Evolutionary conservation across 2,797 vertebrate species (phyloP).

Genomic region (Lagorchestes hirsutus): DNA sequence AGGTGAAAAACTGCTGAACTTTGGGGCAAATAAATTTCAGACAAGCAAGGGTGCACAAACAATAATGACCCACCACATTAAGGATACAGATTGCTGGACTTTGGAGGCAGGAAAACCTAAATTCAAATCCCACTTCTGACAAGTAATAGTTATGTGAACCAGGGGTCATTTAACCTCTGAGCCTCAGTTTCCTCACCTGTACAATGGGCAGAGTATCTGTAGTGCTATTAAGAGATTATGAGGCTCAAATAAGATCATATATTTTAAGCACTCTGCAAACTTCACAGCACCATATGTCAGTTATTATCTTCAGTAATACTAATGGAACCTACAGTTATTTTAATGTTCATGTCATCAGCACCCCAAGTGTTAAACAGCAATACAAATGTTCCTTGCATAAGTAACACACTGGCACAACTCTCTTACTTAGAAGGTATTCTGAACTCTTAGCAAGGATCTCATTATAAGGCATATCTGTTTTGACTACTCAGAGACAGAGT

Average conservation of each 20-base stretch:
- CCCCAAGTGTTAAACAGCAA: constrained; percentile 56
- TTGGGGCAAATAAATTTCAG: constrained; percentile 25
- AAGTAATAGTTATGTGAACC: constrained; percentile 56
- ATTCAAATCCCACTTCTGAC: constrained; percentile 57
- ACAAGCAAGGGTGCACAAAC: constrained; percentile 53
- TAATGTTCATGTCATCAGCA: constrained; percentile 58
- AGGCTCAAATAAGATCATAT: not conserved
- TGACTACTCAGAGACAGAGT: not conserved
- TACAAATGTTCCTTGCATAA: constrained; percentile 29
- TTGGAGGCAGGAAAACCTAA: not conserved
- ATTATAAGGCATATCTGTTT: not conserved
- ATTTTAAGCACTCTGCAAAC: constrained; percentile 64
- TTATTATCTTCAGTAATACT: constrained; percentile 72
- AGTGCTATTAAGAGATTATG: constrained; percentile 44
- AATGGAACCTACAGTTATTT: constrained; percentile 49
- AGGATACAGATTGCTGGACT: not conserved
- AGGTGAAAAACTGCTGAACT: constrained; percentile 40
- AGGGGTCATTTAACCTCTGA: too few species aligned
- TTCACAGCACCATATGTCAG: constrained; percentile 66
- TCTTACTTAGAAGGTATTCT: not conserved
- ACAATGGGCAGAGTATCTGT: constrained; percentile 74
- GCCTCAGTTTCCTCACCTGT: constrained; percentile 75
- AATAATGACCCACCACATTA: not conserved
- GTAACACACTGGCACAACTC: not conserved
- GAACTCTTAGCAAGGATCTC: not conserved